Conservation (phyloP, 2,797 vertebrate genomes). For the Labeo calbasu region DNA sequence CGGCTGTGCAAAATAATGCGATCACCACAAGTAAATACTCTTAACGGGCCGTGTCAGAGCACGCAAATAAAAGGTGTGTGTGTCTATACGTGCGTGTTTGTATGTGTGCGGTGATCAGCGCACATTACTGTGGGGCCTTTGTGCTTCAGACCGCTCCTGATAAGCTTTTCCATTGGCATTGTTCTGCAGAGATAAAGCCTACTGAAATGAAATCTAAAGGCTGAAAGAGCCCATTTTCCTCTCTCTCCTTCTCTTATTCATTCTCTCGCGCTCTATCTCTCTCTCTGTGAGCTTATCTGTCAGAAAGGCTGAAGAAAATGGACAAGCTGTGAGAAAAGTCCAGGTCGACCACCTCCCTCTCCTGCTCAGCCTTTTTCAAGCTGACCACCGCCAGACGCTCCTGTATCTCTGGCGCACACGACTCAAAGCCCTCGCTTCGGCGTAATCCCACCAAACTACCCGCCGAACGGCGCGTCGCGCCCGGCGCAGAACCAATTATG, state of each 20-base stretch:
- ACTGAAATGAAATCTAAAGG: constrained; percentile 73
- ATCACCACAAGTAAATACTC: constrained; percentile 55
- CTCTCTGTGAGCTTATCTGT: constrained; percentile 66
- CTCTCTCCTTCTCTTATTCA: constrained; percentile 38
- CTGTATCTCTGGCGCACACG: constrained; percentile 55
- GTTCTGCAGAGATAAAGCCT: constrained; percentile 70
- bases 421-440: constrained; percentile 51
- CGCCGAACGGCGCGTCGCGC: background rate
- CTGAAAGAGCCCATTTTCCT: constrained; percentile 68
- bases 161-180: constrained; percentile 68
- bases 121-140: constrained; percentile 58
- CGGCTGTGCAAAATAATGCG: constrained; percentile 51
- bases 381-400: constrained; percentile 56
- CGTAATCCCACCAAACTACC: constrained; percentile 54
- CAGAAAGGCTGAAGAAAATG: constrained; percentile 64
- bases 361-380: constrained; percentile 57
- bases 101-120: constrained; percentile 49
- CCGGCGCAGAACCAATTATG: constrained; percentile 46
- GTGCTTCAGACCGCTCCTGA: constrained; percentile 60
- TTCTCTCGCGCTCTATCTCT: constrained; percentile 36
- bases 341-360: constrained; percentile 56
- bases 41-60: constrained; percentile 56
- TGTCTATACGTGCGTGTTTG: constrained; percentile 40
- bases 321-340: constrained; percentile 60
- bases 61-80: constrained; percentile 59